Evolutionary conservation across 1,140 invertebrate species (phyloP).

Genomic region (Schlechtendalia chinensis): DNA sequence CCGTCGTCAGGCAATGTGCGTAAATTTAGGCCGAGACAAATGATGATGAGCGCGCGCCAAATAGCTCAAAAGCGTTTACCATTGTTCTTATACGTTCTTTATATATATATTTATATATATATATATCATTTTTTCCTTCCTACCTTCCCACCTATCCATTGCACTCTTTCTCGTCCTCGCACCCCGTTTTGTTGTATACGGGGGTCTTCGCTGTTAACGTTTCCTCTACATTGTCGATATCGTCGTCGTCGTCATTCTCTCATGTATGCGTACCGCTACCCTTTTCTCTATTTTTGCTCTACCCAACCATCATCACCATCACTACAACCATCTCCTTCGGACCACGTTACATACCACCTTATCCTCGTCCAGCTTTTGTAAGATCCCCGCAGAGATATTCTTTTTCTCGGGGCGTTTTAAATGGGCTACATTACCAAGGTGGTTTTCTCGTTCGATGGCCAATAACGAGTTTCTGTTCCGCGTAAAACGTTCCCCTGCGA

Average conservation of each 20-base stretch:
- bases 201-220: too few species aligned
- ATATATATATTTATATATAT: not conserved
- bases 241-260: too few species aligned
- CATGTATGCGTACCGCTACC: not conserved
- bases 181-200: too few species aligned
- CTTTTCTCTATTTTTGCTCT: not conserved
- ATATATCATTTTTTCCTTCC: not conserved
- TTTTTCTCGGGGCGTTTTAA: not conserved
- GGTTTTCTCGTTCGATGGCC: not conserved
- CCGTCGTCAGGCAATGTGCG: not conserved
- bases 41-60: conserved; percentile 47
- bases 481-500: not conserved
- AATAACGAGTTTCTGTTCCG: conserved; percentile 21
- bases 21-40: conserved; percentile 39
- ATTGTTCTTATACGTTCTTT: conserved; percentile 26
- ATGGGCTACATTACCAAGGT: not conserved
- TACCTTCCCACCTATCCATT: not conserved
- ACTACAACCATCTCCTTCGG: too few species aligned
- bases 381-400: not conserved
- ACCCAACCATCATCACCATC: too few species aligned
- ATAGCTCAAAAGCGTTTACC: conserved; percentile 38
- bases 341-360: too few species aligned
- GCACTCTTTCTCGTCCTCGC: too few species aligned
- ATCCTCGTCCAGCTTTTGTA: too few species aligned
- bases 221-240: too few species aligned